These are phyloP conservation scores for Limnephilus rhombicus DNA, from an alignment of 2,888 invertebrate genomes.

Conservation along the genomic window DNA sequence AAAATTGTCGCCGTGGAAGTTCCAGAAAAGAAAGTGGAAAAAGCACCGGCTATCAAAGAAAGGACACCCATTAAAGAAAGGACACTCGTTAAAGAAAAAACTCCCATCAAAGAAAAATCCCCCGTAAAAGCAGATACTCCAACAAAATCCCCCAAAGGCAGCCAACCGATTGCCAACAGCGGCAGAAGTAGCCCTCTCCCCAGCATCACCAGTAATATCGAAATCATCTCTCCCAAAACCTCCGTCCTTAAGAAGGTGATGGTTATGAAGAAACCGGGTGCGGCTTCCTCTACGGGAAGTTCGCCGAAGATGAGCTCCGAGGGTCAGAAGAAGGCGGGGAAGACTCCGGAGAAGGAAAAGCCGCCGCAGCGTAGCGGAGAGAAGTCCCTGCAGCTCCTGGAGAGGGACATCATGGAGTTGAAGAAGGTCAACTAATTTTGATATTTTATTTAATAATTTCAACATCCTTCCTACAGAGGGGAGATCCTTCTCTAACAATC, in stretches of 20 bases:
- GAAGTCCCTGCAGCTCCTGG: slow-evolving; percentile 76
- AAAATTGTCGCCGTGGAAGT: not conserved
- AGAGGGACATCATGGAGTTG: slow-evolving; percentile 79
- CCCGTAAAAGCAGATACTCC: not conserved
- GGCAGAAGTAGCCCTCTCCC: not conserved
- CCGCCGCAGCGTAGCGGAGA: slow-evolving; percentile 73
- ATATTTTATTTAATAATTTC: not conserved
- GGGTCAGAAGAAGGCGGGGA: not conserved
- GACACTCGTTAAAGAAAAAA: not conserved
- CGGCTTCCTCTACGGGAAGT: not conserved
- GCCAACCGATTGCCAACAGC: not conserved
- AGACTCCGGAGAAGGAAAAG: slow-evolving; percentile 49
- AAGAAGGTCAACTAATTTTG: slow-evolving; percentile 73
- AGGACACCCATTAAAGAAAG: not conserved
- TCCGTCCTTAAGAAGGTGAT: not conserved
- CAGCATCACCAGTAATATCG: not conserved
- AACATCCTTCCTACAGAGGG: too few species aligned
- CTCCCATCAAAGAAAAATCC: not conserved
- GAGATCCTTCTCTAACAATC: too few species aligned
- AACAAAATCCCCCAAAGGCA: not conserved
- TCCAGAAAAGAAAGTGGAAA: not conserved
- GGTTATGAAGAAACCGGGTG: not conserved
- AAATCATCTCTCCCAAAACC: not conserved
- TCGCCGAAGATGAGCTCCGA: not conserved
- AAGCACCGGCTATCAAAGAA: not conserved